Evolutionary conservation across 2,113 vertebrate species (phyloP).

Genomic region (Rutilus rutilus): DNA sequence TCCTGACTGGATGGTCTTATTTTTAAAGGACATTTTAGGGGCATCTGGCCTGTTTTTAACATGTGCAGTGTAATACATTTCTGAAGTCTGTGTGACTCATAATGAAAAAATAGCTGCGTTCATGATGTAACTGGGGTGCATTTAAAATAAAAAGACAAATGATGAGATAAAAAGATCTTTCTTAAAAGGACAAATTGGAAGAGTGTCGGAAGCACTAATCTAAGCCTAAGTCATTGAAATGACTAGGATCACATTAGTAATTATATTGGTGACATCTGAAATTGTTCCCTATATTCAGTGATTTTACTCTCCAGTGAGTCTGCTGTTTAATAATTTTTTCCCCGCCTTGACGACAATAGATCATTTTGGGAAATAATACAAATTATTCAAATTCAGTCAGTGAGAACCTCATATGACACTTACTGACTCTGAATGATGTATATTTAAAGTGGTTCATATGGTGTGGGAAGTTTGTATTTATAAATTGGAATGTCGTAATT

Average conservation of each 20-base stretch:
- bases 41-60: background rate
- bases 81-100: background rate
- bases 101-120: background rate
- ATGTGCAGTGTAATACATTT: background rate
- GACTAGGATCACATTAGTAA: slow-evolving; percentile 4
- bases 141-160: background rate
- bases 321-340: background rate
- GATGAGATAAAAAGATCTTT: background rate
- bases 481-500: too few species aligned
- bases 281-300: background rate
- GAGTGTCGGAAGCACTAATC: background rate
- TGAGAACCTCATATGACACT: background rate
- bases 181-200: background rate
- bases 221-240: background rate
- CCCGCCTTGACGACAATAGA: background rate
- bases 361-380: background rate
- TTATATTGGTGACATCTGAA: background rate
- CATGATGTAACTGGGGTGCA: background rate
- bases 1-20: background rate
- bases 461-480: too few species aligned
- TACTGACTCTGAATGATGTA: background rate
- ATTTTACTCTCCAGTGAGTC: background rate
- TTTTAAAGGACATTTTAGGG: slow-evolving; percentile 15
- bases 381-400: background rate
- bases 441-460: too few species aligned